Percentiles rank a stretch among this genome's conserved stretches.
Evolutionary conservation across 64 coral and sea anemone species (phyloP).

Genomic region (Stichodactyla mertensii): DNA sequence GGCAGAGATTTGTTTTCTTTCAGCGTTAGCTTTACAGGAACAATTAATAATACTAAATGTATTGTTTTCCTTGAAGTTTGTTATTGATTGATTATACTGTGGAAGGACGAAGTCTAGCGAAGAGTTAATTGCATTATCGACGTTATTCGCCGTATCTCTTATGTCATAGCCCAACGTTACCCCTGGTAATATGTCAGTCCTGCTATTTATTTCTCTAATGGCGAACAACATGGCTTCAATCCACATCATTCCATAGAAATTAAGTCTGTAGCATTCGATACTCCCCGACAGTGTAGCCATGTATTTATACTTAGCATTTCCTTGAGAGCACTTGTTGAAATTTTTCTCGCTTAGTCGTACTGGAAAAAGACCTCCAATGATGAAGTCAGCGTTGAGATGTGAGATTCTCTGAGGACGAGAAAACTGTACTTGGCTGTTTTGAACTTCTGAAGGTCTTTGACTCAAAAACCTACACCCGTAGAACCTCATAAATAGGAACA

Average conservation of each 20-base stretch:
- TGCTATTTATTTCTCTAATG: conserved; percentile 68
- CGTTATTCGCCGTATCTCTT: conserved; percentile 60
- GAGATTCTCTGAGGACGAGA: conserved; percentile 24
- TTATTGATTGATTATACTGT: background rate
- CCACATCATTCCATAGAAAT: conserved; percentile 75
- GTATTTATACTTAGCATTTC: conserved; percentile 27
- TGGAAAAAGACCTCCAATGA: conserved; percentile 76
- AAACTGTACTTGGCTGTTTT: background rate
- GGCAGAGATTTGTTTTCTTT: conserved; percentile 34
- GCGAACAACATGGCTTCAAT: conserved; percentile 90
- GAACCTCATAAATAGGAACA: background rate
- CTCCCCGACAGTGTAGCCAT: conserved; percentile 28
- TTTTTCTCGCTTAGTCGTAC: conserved; percentile 72
- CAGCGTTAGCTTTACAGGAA: background rate
- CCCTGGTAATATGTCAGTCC: conserved; percentile 38
- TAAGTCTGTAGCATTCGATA: conserved; percentile 59
- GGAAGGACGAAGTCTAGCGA: conserved; percentile 50
- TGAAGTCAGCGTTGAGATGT: conserved; percentile 53
- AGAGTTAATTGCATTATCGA: conserved; percentile 51
- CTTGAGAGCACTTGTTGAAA: conserved; percentile 26
- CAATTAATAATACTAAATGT: background rate
- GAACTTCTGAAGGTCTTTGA: background rate
- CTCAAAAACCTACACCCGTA: background rate
- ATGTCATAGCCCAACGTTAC: conserved; percentile 76
- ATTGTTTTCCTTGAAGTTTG: background rate